Percentiles rank a stretch among this genome's conserved stretches.
Evolutionary conservation across 92 coral and sea anemone genomes (phyloP).

Genomic region (Diadumene lineata): DNA sequence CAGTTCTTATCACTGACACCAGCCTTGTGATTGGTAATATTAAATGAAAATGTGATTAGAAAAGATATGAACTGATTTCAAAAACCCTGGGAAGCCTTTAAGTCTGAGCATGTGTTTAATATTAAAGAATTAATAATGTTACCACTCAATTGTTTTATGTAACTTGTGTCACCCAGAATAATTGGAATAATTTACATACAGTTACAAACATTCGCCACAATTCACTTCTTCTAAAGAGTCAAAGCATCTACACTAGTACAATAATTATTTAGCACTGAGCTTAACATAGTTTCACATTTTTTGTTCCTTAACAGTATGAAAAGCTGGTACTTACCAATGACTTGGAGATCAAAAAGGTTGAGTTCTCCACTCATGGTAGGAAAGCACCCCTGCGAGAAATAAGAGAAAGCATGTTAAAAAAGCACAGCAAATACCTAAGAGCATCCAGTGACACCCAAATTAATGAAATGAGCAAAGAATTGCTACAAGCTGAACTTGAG

Average conservation of each 20-base stretch:
- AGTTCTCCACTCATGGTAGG: slow-evolving; percentile 38
- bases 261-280: no score
- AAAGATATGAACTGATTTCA: no score
- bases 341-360: slow-evolving; percentile 30
- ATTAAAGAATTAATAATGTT: not conserved
- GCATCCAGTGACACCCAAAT: not conserved
- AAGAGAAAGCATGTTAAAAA: slow-evolving; percentile 16
- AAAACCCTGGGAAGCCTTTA: not conserved
- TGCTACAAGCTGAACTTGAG: not conserved
- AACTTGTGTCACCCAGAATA: no score
- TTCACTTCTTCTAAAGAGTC: no score
- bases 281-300: not conserved
- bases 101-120: not conserved
- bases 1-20: no score
- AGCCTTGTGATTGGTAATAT: no score
- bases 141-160: not conserved
- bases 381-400: slow-evolving; percentile 34
- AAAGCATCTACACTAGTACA: no score
- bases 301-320: slow-evolving; percentile 46
- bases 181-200: not conserved
- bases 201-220: not conserved
- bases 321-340: slow-evolving; percentile 56
- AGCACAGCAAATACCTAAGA: slow-evolving; percentile 24
- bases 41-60: no score
- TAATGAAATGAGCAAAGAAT: slow-evolving; percentile 5